A percentile compares a stretch with the other conserved stretches of the same genome.
Conservation (phyloP, 2,113 vertebrate genomes). For the Podarcis raffonei region DNA sequence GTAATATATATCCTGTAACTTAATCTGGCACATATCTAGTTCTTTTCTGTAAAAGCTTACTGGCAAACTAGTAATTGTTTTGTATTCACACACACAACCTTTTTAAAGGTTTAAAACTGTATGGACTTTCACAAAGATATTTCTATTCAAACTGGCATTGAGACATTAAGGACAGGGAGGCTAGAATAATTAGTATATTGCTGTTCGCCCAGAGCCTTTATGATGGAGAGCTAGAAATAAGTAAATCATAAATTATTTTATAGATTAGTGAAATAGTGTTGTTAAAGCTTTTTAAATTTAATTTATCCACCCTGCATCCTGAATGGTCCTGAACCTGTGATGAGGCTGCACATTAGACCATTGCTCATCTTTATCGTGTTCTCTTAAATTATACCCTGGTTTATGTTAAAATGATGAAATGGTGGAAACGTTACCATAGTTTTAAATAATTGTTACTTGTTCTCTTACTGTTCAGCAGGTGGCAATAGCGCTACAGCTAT, state of each 20-base stretch:
- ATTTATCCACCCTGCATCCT: no score
- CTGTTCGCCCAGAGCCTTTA: not conserved
- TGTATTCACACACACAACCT: no score
- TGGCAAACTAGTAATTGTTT: no score
- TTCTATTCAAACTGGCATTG: not conserved
- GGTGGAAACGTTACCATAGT: not conserved
- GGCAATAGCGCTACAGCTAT: constrained; percentile 57
- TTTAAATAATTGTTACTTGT: constrained; percentile 2
- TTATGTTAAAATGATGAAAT: not conserved
- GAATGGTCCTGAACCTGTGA: not conserved
- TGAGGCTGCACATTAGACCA: not conserved
- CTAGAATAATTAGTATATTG: not conserved
- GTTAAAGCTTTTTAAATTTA: not conserved
- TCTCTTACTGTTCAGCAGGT: constrained; percentile 58
- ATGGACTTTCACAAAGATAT: not conserved
- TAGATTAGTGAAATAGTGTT: not conserved
- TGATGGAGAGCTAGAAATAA: not conserved
- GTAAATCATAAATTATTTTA: not conserved
- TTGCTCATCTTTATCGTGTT: not conserved
- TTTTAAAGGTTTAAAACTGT: no score
- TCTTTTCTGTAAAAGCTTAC: no score
- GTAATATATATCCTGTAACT: no score
- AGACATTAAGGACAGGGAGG: not conserved
- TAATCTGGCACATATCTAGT: no score
- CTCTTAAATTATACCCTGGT: not conserved